Evolutionary conservation across 2,113 vertebrate species (phyloP), one percentile per base, ranked within the genome.

Genomic region (Cnemophilus loriae): DNA sequence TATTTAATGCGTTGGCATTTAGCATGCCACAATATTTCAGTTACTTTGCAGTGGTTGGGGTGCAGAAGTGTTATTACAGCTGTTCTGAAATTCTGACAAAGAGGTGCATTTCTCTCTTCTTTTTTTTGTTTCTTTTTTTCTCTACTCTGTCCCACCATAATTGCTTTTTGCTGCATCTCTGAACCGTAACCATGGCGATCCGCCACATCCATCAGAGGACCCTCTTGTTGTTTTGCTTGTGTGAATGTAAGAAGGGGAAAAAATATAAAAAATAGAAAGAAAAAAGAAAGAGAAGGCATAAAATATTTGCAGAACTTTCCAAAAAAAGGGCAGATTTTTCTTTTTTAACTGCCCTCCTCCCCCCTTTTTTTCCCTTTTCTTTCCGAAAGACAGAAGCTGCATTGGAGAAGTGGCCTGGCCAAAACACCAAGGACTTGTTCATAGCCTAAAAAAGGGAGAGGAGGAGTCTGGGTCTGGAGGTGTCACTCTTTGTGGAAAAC

Each of bases 41-140:
- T 97, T 98, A 97, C 98, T 98, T 98, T 98, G 97, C 97, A 97
- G 97, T 98, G 97, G 97, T 97, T 97, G 96, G 97, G 97, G 95
- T 98, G 94, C 97, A 96, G 87, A 96, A 93, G 84, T 98, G 98
- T 99, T 99, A 98, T 98, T 98, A 98, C 98, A 98, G 98, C 98
- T 98, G 98, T 98, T 98, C 98, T 97, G 97, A 98, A 98, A 98
- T 98, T 97, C 98, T 98, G 98, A 98, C 98, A 98, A 99, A 98
- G 98, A 98, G 97, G 98, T 97, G 95, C 97, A 97, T 98, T 98
- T 98, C 98, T 97, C 93, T 96, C 90, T 95, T 92, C 61, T 55
- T 35, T 14, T 71, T 18, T 22, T 12, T 35, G 26, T 49, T 60
- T 46, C 17, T 23, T 41, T 70, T 65, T 76, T 59, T 4, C 61